Conservation (phyloP, 2,797 vertebrate genomes). For the Halcyon leucocephala region DNA sequence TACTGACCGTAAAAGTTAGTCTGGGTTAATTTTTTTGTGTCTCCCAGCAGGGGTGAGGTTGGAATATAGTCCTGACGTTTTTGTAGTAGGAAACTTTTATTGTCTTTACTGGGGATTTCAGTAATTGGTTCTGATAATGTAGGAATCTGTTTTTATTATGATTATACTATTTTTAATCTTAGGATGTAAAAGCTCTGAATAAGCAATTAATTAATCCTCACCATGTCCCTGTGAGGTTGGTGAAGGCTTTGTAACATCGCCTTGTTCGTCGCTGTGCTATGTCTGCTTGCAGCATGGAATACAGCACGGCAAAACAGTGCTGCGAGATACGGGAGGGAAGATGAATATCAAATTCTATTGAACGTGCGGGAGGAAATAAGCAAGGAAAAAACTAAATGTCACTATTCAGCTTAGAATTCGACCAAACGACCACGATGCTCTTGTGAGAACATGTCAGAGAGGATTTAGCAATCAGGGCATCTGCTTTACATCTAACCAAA, state of each 20-base stretch:
- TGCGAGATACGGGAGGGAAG: not conserved
- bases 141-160: not conserved
- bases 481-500: not conserved
- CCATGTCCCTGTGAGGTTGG: not conserved
- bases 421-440: not conserved
- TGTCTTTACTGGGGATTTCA: conserved; percentile 13
- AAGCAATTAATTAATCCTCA: conserved; percentile 38
- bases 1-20: not conserved
- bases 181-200: not conserved
- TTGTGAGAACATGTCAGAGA: not conserved
- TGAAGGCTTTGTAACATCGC: not conserved
- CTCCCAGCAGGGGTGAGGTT: conserved; percentile 3
- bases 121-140: conserved; percentile 1
- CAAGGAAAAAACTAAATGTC: not conserved
- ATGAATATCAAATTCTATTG: not conserved
- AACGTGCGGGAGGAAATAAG: not conserved
- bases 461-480: not conserved
- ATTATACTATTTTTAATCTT: conserved; percentile 28
- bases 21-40: not conserved
- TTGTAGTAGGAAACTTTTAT: not conserved
- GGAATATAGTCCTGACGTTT: not conserved
- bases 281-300: not conserved
- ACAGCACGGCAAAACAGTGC: not conserved
- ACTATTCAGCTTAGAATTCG: not conserved
- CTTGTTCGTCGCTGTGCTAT: not conserved